A percentile compares a stretch with the other conserved stretches of the same genome.
These are phyloP conservation scores for Phoxinus dragarum DNA, from an alignment of 2,797 vertebrate species.

Conservation along the genomic window DNA sequence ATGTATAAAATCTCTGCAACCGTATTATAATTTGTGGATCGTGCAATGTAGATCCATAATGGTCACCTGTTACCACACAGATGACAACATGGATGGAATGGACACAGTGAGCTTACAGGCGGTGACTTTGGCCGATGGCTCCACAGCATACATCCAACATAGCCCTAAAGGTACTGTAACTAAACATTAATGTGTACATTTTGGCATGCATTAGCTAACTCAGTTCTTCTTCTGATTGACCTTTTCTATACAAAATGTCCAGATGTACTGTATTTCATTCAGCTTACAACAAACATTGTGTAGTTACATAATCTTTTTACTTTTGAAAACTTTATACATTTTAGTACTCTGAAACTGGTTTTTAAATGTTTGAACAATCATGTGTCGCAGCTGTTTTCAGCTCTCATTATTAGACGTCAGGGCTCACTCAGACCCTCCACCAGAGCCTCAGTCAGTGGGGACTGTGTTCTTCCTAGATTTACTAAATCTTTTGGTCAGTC, in stretches of 20 bases:
- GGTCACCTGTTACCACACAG: constrained; percentile 67
- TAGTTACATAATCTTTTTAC: no score
- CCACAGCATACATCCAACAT: constrained; percentile 97
- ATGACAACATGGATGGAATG: constrained; percentile 95
- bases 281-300: neutral
- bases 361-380: no score
- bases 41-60: constrained; percentile 5
- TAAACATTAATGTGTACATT: neutral
- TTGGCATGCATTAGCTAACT: neutral
- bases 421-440: no score
- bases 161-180: constrained; percentile 86
- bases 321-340: no score
- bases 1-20: neutral
- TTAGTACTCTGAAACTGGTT: no score
- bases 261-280: neutral
- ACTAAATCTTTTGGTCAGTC: no score
- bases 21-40: neutral
- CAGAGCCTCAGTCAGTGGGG: no score
- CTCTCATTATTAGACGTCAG: no score
- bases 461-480: no score
- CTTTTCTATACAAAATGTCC: neutral
- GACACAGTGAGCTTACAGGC: constrained; percentile 98
- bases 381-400: no score
- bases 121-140: constrained; percentile 96
- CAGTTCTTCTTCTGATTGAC: neutral